phyloP scores from a whole-genome alignment of 2,113 vertebrate genomes.

The Theropithecus gelada region DNA sequence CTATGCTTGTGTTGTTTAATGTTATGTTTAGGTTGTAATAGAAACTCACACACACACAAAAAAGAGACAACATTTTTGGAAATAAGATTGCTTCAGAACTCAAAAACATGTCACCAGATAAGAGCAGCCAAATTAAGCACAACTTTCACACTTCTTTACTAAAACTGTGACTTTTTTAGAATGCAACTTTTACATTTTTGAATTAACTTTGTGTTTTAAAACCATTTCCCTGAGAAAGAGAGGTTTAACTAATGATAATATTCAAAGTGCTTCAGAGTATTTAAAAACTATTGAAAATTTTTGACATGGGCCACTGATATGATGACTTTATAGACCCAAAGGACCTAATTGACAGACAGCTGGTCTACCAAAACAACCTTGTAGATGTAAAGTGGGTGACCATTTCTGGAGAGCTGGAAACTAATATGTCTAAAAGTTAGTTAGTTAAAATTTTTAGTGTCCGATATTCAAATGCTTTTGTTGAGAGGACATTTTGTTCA shows the following conservation, averaged over 20 bases:
- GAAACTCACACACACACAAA: neutral
- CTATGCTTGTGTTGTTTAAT: neutral
- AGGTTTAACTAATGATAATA: neutral
- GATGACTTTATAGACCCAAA: neutral
- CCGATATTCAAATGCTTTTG: neutral
- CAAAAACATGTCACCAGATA: neutral
- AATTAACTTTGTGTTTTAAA: neutral
- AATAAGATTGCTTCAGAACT: neutral
- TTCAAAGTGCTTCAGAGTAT: neutral
- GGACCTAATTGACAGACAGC: neutral
- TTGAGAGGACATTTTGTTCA: neutral
- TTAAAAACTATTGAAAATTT: neutral
- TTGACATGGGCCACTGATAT: neutral
- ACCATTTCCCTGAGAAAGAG: neutral
- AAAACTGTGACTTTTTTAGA: neutral
- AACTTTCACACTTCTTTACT: neutral
- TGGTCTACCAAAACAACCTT: neutral
- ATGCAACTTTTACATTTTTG: neutral
- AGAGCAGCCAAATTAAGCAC: neutral
- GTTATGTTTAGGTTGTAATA: neutral
- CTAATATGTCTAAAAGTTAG: neutral
- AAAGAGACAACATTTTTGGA: neutral
- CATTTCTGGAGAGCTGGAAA: neutral
- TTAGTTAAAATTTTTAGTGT: neutral
- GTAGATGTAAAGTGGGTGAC: neutral